phyloP scores from a whole-genome alignment of 2,113 vertebrate species.

The Malurus cyaneus region DNA sequence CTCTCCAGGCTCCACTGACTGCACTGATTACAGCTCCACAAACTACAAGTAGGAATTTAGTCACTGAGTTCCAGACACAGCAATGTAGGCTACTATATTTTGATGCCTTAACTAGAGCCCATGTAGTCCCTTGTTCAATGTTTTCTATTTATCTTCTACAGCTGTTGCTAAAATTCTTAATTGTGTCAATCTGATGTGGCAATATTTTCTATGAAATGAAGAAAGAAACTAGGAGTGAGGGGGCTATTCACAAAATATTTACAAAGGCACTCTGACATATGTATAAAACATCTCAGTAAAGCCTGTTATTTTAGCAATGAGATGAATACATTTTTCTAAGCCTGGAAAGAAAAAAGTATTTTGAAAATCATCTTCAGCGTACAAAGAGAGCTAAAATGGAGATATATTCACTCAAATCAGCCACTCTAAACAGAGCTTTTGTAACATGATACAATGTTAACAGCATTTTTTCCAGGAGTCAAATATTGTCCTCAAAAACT shows the following conservation, averaged over 20 bases:
- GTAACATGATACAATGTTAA: neutral
- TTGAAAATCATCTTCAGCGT: neutral
- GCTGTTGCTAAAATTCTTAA: neutral
- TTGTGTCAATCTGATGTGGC: neutral
- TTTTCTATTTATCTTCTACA: neutral
- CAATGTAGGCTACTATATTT: neutral
- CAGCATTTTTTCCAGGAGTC: neutral
- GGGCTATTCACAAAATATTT: neutral
- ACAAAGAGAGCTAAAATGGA: neutral
- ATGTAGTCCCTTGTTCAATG: neutral
- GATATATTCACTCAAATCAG: neutral
- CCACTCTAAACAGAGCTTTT: neutral
- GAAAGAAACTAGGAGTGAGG: neutral
- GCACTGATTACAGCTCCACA: neutral
- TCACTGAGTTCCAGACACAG: neutral
- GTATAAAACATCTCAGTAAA: neutral
- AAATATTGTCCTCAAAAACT: neutral
- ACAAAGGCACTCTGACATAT: neutral
- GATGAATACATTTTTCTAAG: neutral
- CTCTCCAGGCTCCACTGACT: neutral
- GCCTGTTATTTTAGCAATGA: neutral
- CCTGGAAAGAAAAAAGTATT: neutral
- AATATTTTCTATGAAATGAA: neutral
- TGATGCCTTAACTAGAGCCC: neutral
- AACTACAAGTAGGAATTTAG: neutral